Percentiles rank a stretch among this genome's conserved stretches.
Evolutionary conservation across 2,888 invertebrate genomes (phyloP).

Genomic region (Melanotus villosus): DNA sequence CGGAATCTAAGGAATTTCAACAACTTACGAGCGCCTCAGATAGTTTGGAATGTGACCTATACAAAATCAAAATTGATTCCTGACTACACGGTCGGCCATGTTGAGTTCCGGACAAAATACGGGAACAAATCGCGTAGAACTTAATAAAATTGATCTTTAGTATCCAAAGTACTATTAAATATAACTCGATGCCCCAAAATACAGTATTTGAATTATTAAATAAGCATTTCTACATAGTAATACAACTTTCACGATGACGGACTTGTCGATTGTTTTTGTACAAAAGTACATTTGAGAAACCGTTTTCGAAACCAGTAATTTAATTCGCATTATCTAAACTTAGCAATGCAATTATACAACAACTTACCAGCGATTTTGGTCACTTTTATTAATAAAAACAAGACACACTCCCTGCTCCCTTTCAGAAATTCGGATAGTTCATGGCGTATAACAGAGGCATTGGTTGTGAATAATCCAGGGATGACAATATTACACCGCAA

Average conservation of each 20-base stretch:
- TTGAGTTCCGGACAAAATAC: constrained; percentile 58
- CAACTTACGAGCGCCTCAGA: not conserved
- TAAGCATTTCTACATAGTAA: constrained; percentile 32
- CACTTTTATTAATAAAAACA: constrained; percentile 54
- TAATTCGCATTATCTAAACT: not conserved
- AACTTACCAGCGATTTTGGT: constrained; percentile 35
- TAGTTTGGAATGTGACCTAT: constrained; percentile 14
- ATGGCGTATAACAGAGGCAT: constrained; percentile 61
- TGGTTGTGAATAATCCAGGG: constrained; percentile 32
- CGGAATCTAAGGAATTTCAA: not conserved
- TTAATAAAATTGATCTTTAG: constrained; percentile 1
- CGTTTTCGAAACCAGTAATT: not conserved
- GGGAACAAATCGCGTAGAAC: constrained; percentile 46
- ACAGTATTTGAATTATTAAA: constrained; percentile 3
- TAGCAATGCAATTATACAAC: not conserved
- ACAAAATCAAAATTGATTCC: constrained; percentile 65
- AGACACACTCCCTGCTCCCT: constrained; percentile 66
- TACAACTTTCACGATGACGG: constrained; percentile 12
- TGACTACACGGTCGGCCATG: constrained; percentile 66
- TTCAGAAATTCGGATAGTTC: constrained; percentile 63
- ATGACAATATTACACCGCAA: constrained; percentile 21
- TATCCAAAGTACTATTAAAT: not conserved
- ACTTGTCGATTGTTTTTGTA: constrained; percentile 10
- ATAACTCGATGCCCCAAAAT: not conserved
- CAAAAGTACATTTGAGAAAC: constrained; percentile 26